Conservation (phyloP, 2,113 vertebrate genomes). For the Zeus faber region DNA sequence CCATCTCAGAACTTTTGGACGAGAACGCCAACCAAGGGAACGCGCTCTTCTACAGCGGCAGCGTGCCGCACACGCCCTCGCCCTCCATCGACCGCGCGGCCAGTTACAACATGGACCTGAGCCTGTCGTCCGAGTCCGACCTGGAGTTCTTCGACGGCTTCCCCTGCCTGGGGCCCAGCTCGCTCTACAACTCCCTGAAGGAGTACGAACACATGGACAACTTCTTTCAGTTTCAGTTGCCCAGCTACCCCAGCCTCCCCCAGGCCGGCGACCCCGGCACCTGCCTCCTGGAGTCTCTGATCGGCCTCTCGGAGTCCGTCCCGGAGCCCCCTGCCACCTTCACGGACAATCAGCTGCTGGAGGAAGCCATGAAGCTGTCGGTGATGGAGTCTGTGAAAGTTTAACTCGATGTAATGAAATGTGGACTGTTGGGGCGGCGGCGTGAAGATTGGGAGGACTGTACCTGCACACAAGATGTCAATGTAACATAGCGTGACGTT, state of each 20-base stretch:
- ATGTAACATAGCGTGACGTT: conserved; percentile 44
- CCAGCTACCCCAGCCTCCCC: conserved; percentile 80
- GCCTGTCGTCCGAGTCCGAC: conserved; percentile 89
- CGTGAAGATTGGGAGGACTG: conserved; percentile 30
- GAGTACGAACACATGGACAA: conserved; percentile 86
- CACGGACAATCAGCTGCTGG: conserved; percentile 89
- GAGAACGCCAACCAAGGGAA: conserved; percentile 92
- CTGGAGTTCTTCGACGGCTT: conserved; percentile 92
- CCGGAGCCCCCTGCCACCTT: conserved; percentile 83
- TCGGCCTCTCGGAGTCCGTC: conserved; percentile 86
- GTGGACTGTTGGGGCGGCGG: conserved; percentile 16
- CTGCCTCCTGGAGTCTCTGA: conserved; percentile 91
- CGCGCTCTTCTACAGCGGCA: conserved; percentile 76
- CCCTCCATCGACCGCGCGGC: conserved; percentile 75
- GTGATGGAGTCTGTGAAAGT: conserved; percentile 89
- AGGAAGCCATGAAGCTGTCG: conserved; percentile 87
- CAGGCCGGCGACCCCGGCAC: conserved; percentile 77
- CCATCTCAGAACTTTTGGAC: conserved; percentile 84
- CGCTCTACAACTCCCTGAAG: conserved; percentile 88
- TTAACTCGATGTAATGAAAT: conserved; percentile 57
- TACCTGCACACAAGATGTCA: conserved; percentile 62
- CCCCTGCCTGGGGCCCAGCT: conserved; percentile 88
- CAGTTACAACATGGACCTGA: conserved; percentile 86
- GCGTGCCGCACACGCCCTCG: conserved; percentile 69
- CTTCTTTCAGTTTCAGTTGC: conserved; percentile 84